Evolutionary conservation across 2,888 invertebrate genomes (phyloP), one percentile per base, ranked within the genome.

Genomic region (Cryptocephalus moraei): DNA sequence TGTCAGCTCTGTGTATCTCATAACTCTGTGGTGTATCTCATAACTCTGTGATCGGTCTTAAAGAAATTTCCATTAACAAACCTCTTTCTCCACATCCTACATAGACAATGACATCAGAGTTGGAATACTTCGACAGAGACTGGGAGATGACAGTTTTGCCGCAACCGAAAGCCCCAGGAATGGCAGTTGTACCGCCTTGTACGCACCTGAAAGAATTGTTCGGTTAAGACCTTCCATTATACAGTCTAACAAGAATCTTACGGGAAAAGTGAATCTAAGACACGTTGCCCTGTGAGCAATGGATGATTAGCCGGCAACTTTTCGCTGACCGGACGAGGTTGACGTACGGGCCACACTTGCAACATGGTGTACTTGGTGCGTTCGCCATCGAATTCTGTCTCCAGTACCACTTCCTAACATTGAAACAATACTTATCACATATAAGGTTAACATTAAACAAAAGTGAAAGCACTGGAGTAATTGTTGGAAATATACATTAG

Each of bases 61-160:
- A 22, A 22, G 22, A 22, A 22, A 22, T 22, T 22, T 6, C 22
- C 10, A 33, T 10, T 40, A 36, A 4, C 36, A 36, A 36, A 67
- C 70, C 99, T 77, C 99, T 86, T 78, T 99, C 99, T 49, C 99
- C 99, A 74, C 99, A 99, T 50, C 99, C 99, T 54, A 99, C 99
- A 76, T 99, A 99, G 64, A 99, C 75, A 73, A 99, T 99, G 67
- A 97, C 94, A 72, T 99, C 97, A 46, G 95, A 96, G 79, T 99
- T 99, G 68, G 96, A 97, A 75, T 94, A 99, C 74, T 99, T 99
- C 64, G 97, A 99, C 51, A 99, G 77, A 1, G 99, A 92, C 75
- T 99, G 99, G 8, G 97, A 99, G 75, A 99, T 99, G 65, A 99
- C 99, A 72, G 99, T 99, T 79, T 99, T 99, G 62, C 99, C 99